Base-by-base conservation (phyloP, 2,113 vertebrate genomes). In the Xiphophorus maculatus region DNA sequence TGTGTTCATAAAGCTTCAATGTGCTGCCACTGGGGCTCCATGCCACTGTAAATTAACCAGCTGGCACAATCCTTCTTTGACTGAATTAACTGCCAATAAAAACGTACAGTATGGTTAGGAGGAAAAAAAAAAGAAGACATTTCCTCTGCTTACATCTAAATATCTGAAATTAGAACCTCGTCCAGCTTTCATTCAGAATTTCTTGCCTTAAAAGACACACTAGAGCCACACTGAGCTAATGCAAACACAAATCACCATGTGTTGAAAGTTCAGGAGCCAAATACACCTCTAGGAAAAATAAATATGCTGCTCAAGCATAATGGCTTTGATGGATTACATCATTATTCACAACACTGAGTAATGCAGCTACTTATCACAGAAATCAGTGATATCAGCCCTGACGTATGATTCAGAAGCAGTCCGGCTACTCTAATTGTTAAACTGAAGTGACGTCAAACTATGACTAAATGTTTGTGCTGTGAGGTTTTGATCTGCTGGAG, bases 401-500 rank as follows among this genome's bases (percentile, higher is more conserved):
- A 74, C 29, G 7, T 82, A 63, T 42, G 69, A 83, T 81, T 68
- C 19, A 71, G 63, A 82, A 67, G 37, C 10, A 71, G 66, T 71
- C 25, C 40, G 64, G 28, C 35, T 19, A 37, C 64, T 76, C 70
- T 82, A 42, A 79, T 69, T 65, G 13, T 25, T 66, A 28, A 74
- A 40, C 27, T 4, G 3, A 28, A 71, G 33, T 69, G 66, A 74
- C 13, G 35, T 42, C 22, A 80, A 71, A 82, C 74, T 84, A 48
- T 84, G 11, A 37, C 51, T 77, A 3, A 9, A 70, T 89, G 64
- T 89, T 84, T 87, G 63, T 76, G 60, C 79, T 80, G 79, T 30
- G 25, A 93, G 86, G 89, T 75, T 93, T 94, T 76, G 91, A 94
- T 70, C 80, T 96, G 80, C 86, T 96, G 90, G 87, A 93, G 74